A percentile compares a stretch with the other conserved stretches of the same genome.
phyloP scores from a whole-genome alignment of 2,888 invertebrate genomes.

The Euzetes globulus region DNA sequence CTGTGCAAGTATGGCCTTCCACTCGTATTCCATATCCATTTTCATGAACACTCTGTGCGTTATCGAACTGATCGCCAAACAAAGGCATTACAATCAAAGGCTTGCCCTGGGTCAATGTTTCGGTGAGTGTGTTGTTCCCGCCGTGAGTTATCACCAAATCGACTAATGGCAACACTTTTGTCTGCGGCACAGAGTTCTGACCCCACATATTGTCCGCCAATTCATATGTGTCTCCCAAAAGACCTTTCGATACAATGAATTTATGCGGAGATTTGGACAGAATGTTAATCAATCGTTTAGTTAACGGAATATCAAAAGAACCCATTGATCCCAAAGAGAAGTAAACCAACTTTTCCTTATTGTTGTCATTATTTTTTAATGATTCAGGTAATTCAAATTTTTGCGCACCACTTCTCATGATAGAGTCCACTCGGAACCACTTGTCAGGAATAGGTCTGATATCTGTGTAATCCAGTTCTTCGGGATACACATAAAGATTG shows the following conservation, averaged over 20 bases:
- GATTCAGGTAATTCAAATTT: background rate
- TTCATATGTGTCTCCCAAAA: background rate
- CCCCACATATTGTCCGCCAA: constrained; percentile 32
- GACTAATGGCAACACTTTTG: constrained; percentile 17
- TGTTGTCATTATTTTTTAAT: background rate
- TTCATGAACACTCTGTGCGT: constrained; percentile 33
- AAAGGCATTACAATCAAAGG: constrained; percentile 32
- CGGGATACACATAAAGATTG: constrained; percentile 31
- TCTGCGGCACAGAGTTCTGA: constrained; percentile 20
- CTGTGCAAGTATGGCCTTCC: background rate
- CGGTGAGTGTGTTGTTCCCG: constrained; percentile 31
- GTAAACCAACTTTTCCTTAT: constrained; percentile 29
- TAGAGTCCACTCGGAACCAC: constrained; percentile 23
- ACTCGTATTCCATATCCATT: constrained; percentile 24
- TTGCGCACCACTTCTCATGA: background rate
- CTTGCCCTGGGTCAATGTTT: constrained; percentile 25
- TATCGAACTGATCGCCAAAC: constrained; percentile 32
- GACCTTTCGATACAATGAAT: constrained; percentile 33
- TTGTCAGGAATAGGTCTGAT: constrained; percentile 17
- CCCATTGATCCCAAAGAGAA: constrained; percentile 34
- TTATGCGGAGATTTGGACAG: constrained; percentile 18
- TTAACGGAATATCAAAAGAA: constrained; percentile 3
- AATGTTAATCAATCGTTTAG: constrained; percentile 20
- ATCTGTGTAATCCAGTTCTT: constrained; percentile 31
- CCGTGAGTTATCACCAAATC: constrained; percentile 35